Evolutionary conservation across 2,888 invertebrate species (phyloP).

Genomic region (Euphydryas editha): DNA sequence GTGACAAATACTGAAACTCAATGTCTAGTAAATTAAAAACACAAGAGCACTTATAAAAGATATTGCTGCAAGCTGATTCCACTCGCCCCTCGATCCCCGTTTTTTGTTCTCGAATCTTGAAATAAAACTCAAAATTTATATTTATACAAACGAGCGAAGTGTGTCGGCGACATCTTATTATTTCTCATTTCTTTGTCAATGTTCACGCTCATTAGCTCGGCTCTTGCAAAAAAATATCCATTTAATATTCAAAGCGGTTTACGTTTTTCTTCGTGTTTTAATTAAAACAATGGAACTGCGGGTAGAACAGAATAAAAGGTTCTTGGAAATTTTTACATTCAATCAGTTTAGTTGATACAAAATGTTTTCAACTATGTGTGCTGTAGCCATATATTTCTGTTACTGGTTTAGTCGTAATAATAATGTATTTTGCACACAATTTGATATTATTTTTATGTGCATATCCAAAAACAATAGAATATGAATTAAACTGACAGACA

Average conservation of each 20-base stretch:
- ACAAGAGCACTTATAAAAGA: no score
- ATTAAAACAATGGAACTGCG: conserved; percentile 38
- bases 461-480: no score
- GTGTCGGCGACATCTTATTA: conserved; percentile 20
- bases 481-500: no score
- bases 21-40: no score
- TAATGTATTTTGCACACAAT: no score
- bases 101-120: not conserved
- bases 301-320: not conserved
- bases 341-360: not conserved
- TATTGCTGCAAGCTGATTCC: no score
- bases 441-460: no score
- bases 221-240: conserved; percentile 34
- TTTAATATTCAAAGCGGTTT: conserved; percentile 39
- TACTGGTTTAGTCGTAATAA: no score
- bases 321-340: not conserved
- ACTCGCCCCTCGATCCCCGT: no score
- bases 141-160: conserved; percentile 9
- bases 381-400: not conserved
- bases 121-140: not conserved
- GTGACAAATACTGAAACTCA: no score
- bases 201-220: conserved; percentile 14
- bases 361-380: not conserved
- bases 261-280: conserved; percentile 33
- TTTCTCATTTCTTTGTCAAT: conserved; percentile 26